These are phyloP conservation scores for Channa maculata DNA, from an alignment of 2,113 vertebrate genomes.

Conservation along the genomic window DNA sequence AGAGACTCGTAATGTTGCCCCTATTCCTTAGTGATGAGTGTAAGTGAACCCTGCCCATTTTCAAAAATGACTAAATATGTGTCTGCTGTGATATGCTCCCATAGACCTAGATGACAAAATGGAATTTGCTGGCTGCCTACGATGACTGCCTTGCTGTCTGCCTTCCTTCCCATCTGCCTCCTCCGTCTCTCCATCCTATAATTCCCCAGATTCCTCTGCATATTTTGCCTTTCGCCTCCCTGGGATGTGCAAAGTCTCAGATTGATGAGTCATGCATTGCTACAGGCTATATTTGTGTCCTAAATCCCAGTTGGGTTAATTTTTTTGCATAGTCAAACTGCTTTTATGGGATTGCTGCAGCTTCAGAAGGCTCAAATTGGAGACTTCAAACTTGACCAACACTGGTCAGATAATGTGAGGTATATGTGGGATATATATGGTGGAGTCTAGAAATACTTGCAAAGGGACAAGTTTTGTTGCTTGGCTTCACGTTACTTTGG, in stretches of 20 bases:
- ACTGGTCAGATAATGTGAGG: slow-evolving; percentile 21
- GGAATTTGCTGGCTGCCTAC: slow-evolving; percentile 17
- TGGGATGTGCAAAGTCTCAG: slow-evolving; percentile 40
- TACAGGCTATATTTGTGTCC: slow-evolving; percentile 43
- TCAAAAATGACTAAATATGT: neutral
- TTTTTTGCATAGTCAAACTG: slow-evolving; percentile 43
- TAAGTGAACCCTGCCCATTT: neutral
- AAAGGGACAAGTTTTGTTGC: neutral
- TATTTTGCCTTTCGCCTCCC: slow-evolving; percentile 34
- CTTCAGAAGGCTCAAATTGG: slow-evolving; percentile 21
- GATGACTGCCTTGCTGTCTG: slow-evolving; percentile 11
- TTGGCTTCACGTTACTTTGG: neutral
- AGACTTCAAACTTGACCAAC: slow-evolving; percentile 27
- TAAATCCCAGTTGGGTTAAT: slow-evolving; percentile 27
- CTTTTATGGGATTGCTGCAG: slow-evolving; percentile 52
- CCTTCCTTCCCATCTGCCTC: slow-evolving; percentile 11
- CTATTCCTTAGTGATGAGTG: slow-evolving; percentile 1
- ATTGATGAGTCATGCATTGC: slow-evolving; percentile 67
- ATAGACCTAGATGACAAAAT: slow-evolving; percentile 3
- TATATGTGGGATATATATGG: slow-evolving; percentile 15
- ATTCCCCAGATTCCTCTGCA: slow-evolving; percentile 43
- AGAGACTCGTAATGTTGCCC: neutral
- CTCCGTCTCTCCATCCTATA: slow-evolving; percentile 36
- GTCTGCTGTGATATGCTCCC: slow-evolving; percentile 9
- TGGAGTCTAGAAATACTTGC: slow-evolving; percentile 17